phyloP scores from a whole-genome alignment of 2,113 vertebrate genomes.

The Gasterosteus aculeatus region DNA sequence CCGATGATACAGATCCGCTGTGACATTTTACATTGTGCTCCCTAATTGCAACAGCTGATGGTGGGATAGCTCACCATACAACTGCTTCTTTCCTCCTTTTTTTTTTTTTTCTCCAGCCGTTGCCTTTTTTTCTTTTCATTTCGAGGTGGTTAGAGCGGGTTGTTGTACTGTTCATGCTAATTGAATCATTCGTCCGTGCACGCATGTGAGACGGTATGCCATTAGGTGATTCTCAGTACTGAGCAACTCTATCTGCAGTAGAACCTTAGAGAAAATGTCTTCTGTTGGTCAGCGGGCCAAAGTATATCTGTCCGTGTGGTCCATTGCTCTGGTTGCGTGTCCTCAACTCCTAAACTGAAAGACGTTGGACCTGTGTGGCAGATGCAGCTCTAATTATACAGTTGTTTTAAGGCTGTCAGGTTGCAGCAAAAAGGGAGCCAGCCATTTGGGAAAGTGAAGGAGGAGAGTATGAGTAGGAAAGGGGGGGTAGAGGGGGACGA shows the following conservation, averaged over 20 bases:
- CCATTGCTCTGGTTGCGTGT: conserved; percentile 31
- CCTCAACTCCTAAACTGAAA: conserved; percentile 61
- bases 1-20: conserved; percentile 77
- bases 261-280: neutral
- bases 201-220: conserved; percentile 28
- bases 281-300: neutral
- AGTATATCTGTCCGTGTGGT: neutral
- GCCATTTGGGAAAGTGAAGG: conserved; percentile 71
- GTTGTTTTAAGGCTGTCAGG: conserved; percentile 86
- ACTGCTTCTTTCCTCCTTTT: conserved; percentile 65
- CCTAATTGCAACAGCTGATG: conserved; percentile 76
- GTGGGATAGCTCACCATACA: conserved; percentile 66
- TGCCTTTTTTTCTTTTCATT: conserved; percentile 23
- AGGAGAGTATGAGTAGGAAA: conserved; percentile 56
- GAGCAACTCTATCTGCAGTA: neutral
- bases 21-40: conserved; percentile 81
- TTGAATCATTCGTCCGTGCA: conserved; percentile 24
- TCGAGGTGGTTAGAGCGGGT: neutral
- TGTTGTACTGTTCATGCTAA: conserved; percentile 29
- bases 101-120: neutral
- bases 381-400: conserved; percentile 85
- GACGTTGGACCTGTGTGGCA: conserved; percentile 72
- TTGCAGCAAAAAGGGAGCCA: conserved; percentile 79
- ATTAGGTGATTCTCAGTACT: conserved; percentile 15
- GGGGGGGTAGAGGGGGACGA: conserved; percentile 36